Evolutionary conservation across 2,113 vertebrate species (phyloP).

Genomic region (Anguilla rostrata): DNA sequence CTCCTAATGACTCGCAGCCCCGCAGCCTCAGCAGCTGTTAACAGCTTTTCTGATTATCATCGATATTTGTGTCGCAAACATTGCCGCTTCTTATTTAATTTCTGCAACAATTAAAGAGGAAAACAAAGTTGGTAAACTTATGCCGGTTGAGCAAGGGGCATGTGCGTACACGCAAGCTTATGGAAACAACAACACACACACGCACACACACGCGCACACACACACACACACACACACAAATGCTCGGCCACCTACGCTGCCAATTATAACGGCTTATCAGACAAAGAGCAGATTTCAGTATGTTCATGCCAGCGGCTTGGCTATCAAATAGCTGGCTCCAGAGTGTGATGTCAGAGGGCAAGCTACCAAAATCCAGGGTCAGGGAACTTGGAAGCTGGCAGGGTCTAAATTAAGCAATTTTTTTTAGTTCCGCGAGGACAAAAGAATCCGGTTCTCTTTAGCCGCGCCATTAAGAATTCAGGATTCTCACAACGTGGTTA

Average conservation of each 20-base stretch:
- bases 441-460: background rate
- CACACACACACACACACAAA: conserved; percentile 35
- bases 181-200: background rate
- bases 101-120: conserved; percentile 68
- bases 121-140: conserved; percentile 68
- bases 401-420: conserved; percentile 20
- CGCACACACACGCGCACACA: background rate
- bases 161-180: background rate
- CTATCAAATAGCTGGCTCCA: conserved; percentile 26
- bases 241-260: conserved; percentile 38
- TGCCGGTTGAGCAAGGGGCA: conserved; percentile 45
- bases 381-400: background rate
- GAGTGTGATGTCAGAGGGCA: conserved; percentile 15
- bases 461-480: background rate
- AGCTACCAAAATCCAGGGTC: conserved; percentile 22
- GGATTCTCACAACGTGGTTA: conserved; percentile 16
- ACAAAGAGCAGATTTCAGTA: conserved; percentile 21
- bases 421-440: background rate
- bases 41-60: conserved; percentile 62
- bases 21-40: conserved; percentile 68
- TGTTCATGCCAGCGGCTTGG: background rate
- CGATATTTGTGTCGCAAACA: conserved; percentile 69
- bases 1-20: conserved; percentile 69
- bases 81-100: conserved; percentile 67
- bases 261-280: conserved; percentile 49